Base-by-base conservation (phyloP, 1,140 invertebrate species). In the Drosophila subobscura region DNA sequence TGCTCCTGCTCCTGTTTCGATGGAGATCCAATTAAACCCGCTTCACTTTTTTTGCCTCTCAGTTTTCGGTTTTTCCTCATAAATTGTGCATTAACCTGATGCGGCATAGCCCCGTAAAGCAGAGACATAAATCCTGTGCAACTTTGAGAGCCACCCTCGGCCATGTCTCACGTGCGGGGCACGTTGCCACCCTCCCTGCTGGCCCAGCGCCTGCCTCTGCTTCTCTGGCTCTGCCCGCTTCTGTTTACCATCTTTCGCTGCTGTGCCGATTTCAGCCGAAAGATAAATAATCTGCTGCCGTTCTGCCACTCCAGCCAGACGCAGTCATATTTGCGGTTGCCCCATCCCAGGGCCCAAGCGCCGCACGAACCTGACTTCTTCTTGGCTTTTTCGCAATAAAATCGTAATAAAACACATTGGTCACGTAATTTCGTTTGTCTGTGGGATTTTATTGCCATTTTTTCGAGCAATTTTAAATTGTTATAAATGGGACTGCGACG, bases 321-420 rank as follows among this genome's bases (percentile, higher is more conserved):
- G 79, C 83, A 83, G 75, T 86, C 84, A 88, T 88, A 88, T 88
- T 88, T 86, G 83, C 83, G 83, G 84, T 88, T 77, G 50, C 59
- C 46, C 33, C 66, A 23, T 16, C 41, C 37, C 44, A 3, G 23
- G 37, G 10, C 60, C 46, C 37, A 12, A 12, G n/a, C 33, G 20
- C 41, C 61, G 25, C 22, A 51, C 52, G 53, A 55, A 59, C 68
- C 81, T 86, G 83, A 70, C 83, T 86, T 86, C 83, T 86, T 76
- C 84, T 70, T 70, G 66, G 83, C 81, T 76, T 85, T 89, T 85
- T 88, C 80, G 89, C 85, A 89, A 91, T 91, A 91, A 91, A 91
- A 91, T 91, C 79, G 90, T 85, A 89, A 91, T 91, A 91, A 91
- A 91, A 91, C 79, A 91, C 90, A 91, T 91, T 90, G 86, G 90